Evolutionary conservation across 2,888 invertebrate species (phyloP).

Genomic region (Halocaridina rubra): DNA sequence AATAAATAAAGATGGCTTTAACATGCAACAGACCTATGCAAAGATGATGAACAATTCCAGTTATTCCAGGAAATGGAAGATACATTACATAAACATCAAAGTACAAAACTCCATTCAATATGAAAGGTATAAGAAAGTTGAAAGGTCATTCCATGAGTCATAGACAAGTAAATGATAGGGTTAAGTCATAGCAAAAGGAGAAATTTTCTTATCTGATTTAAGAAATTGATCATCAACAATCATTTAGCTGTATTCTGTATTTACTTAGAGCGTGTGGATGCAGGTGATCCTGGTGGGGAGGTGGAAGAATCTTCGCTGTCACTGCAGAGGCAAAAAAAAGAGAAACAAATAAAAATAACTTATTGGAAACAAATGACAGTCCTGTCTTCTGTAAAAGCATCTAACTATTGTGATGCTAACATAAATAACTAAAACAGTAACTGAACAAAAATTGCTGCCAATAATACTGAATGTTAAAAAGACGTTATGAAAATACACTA

Average conservation of each 20-base stretch:
- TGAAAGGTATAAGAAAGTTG: background rate
- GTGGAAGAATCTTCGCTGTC: conserved; percentile 56
- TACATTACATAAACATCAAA: background rate
- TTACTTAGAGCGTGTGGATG: conserved; percentile 58
- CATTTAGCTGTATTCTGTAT: conserved; percentile 32
- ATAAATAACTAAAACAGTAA: background rate
- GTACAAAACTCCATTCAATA: background rate
- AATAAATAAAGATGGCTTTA: no score
- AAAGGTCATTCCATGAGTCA: no score
- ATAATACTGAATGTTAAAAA: no score
- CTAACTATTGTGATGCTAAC: background rate
- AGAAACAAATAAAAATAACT: background rate
- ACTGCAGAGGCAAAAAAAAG: conserved; percentile 52
- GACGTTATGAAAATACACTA: no score
- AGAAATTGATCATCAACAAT: conserved; percentile 24
- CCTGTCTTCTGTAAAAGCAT: background rate
- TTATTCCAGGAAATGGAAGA: background rate
- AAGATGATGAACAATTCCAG: background rate
- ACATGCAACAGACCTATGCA: conserved; percentile 7
- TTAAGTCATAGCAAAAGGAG: background rate
- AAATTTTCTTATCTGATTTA: background rate
- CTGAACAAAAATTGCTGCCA: background rate
- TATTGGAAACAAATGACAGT: background rate
- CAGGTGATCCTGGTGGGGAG: conserved; percentile 50
- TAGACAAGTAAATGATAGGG: background rate